Conservation (phyloP, 2,797 vertebrate genomes). For the Strix occidentalis region DNA sequence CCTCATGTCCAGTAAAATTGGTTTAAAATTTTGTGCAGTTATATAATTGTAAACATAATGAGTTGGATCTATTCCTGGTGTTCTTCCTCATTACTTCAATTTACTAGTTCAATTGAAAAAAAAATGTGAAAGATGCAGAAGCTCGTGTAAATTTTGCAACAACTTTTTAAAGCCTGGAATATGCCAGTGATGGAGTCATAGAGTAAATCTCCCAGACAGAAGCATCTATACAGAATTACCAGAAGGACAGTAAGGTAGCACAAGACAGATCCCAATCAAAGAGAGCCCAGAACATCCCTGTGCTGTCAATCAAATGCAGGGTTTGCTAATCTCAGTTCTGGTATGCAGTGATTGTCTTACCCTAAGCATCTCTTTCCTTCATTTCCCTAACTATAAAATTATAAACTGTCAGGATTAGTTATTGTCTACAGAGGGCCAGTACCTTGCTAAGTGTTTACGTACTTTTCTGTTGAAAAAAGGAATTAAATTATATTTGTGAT, state of each 20-base stretch:
- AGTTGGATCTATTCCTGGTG: background rate
- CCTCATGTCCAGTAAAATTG: background rate
- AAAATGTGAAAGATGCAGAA: background rate
- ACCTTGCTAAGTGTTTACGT: background rate
- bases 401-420: background rate
- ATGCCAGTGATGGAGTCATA: background rate
- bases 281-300: background rate
- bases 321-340: background rate
- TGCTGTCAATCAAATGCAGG: background rate
- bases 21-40: background rate
- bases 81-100: background rate
- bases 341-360: background rate
- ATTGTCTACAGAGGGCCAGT: background rate
- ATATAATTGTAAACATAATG: constrained; percentile 9
- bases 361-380: background rate
- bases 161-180: background rate
- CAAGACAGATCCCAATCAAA: background rate
- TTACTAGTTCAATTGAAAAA: background rate
- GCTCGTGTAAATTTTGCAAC: background rate
- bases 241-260: background rate
- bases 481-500: background rate
- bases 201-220: background rate
- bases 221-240: background rate
- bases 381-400: background rate
- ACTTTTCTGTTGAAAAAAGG: background rate